These are phyloP conservation scores for Vicugna pacos DNA, from an alignment of 2,113 vertebrate species.

Conservation along the genomic window DNA sequence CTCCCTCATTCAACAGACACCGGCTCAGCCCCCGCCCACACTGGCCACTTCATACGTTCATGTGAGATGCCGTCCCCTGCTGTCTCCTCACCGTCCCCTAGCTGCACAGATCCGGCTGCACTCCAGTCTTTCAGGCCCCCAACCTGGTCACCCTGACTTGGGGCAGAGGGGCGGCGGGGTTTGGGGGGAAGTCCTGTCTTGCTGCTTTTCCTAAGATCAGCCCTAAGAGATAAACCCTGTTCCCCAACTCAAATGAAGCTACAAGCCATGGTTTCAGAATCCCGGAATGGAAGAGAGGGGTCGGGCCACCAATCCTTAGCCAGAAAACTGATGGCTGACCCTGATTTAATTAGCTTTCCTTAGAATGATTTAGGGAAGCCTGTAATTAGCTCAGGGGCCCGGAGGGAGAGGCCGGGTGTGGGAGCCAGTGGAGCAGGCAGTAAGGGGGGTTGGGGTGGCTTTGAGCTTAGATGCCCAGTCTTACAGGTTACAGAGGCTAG, in stretches of 20 bases:
- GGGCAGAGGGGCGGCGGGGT: background rate
- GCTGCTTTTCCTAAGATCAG: background rate
- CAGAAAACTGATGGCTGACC: conserved; percentile 50
- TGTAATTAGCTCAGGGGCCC: conserved; percentile 73
- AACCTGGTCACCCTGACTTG: background rate
- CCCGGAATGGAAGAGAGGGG: background rate
- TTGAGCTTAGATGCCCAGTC: background rate
- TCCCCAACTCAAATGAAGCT: background rate
- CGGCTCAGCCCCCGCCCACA: background rate
- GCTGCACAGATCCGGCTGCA: background rate
- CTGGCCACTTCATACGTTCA: background rate
- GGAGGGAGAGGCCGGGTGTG: background rate
- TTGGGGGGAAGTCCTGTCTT: background rate
- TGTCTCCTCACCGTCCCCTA: background rate
- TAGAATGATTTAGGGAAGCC: conserved; percentile 55
- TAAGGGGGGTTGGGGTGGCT: background rate
- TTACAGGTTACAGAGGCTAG: background rate
- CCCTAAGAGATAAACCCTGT: background rate
- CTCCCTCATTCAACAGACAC: background rate
- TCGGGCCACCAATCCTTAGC: conserved; percentile 27
- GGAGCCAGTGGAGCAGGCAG: background rate
- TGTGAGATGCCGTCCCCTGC: background rate
- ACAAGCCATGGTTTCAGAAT: background rate
- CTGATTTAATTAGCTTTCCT: conserved; percentile 71
- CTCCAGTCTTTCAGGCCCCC: background rate